Percentiles rank a stretch among this genome's conserved stretches.
Conservation (phyloP, 1,140 invertebrate genomes). For the Aphidius ervi region DNA sequence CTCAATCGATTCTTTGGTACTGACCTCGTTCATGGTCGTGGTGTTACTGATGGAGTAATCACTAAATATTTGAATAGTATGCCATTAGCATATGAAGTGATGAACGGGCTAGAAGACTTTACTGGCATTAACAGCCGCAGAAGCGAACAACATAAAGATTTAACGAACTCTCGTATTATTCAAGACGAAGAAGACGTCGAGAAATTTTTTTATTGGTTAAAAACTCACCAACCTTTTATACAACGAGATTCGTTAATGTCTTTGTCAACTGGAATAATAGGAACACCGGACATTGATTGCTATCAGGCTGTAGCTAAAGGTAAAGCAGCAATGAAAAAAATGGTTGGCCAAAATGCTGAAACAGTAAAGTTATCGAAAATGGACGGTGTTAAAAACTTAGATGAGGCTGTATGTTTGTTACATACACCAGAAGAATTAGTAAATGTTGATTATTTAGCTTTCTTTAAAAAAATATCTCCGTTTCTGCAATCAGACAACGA, state of each 20-base stretch:
- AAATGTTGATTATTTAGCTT: constrained; percentile 35
- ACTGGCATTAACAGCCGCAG: constrained; percentile 16
- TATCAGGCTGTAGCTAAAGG: constrained; percentile 41
- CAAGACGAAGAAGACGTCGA: constrained; percentile 31
- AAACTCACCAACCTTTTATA: not conserved
- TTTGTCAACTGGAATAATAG: constrained; percentile 41
- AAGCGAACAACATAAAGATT: constrained; percentile 33
- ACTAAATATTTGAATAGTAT: constrained; percentile 23
- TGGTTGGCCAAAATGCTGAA: constrained; percentile 18
- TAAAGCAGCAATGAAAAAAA: constrained; percentile 17
- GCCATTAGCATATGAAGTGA: too few relatives aligned
- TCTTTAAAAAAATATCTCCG: constrained; percentile 32
- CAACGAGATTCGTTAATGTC: constrained; percentile 28
- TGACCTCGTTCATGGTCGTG: too few relatives aligned
- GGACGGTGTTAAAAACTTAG: not conserved
- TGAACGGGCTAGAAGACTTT: constrained; percentile 7
- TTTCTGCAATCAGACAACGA: constrained; percentile 25
- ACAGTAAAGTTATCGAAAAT: not conserved
- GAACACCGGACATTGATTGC: constrained; percentile 42
- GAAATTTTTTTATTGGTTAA: constrained; percentile 5
- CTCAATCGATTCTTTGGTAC: too few relatives aligned
- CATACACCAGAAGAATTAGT: not conserved
- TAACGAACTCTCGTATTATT: constrained; percentile 26
- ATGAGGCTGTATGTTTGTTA: not conserved
- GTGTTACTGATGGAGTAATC: not conserved